Evolutionary conservation across 2,113 vertebrate genomes (phyloP).

Genomic region (Engraulis encrasicolus): DNA sequence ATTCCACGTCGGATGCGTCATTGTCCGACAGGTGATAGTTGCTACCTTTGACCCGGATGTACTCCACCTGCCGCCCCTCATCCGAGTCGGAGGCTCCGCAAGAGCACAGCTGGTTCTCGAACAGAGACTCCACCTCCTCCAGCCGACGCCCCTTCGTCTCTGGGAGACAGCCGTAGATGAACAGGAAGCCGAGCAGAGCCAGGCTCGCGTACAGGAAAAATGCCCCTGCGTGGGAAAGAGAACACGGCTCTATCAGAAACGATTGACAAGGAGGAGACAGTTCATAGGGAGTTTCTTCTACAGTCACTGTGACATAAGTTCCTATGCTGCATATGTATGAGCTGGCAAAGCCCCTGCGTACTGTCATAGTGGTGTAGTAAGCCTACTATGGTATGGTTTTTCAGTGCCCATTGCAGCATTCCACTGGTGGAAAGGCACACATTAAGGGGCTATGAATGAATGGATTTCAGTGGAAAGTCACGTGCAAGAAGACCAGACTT

Average conservation of each 20-base stretch:
- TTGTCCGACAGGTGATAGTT: constrained; percentile 99
- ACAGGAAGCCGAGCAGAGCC: constrained; percentile 86
- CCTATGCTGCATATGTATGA: too few species aligned
- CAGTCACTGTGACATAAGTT: too few species aligned
- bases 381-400: too few species aligned
- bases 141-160: constrained; percentile 94
- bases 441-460: too few species aligned
- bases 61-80: constrained; percentile 94
- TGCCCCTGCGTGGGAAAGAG: constrained; percentile 78
- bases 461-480: too few species aligned
- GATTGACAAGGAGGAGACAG: too few species aligned
- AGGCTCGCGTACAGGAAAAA: constrained; percentile 96
- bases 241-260: background rate
- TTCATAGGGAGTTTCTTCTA: too few species aligned
- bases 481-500: too few species aligned
- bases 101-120: constrained; percentile 90
- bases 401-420: too few species aligned
- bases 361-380: too few species aligned
- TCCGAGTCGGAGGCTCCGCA: constrained; percentile 92
- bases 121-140: constrained; percentile 95
- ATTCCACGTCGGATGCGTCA: constrained; percentile 96
- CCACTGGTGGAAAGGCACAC: too few species aligned
- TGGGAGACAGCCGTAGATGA: constrained; percentile 93
- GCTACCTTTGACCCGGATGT: constrained; percentile 97
- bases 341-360: too few species aligned